Percentiles rank a stretch among this genome's conserved stretches.
phyloP scores from a whole-genome alignment of 2,797 vertebrate genomes.

The Sitta carolinensis region DNA sequence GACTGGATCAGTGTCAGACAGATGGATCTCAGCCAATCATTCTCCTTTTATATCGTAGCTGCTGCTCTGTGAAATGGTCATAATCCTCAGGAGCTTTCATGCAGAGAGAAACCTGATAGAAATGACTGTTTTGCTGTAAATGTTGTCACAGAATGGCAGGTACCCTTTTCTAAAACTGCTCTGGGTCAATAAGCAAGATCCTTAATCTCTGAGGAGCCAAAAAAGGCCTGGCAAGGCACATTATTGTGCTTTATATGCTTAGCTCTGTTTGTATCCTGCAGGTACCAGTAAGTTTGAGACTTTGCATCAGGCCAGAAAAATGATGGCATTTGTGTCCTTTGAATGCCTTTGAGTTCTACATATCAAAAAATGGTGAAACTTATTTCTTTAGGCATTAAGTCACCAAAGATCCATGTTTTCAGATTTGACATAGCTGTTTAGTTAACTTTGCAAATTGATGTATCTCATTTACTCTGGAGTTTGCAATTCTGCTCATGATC shows the following conservation, averaged over 20 bases:
- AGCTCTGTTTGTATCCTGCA: neutral
- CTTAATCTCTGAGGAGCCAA: neutral
- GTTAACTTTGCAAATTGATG: neutral
- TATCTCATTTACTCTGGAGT: neutral
- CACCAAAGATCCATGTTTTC: neutral
- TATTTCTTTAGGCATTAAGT: neutral
- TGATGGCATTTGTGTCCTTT: neutral
- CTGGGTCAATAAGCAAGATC: neutral
- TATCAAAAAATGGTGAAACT: neutral
- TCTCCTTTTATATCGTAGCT: neutral
- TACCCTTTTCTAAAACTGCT: neutral
- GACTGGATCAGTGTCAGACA: neutral
- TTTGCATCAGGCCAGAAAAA: neutral
- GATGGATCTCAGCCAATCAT: neutral
- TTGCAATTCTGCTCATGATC: neutral
- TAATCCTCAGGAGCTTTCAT: neutral
- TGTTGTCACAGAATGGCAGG: neutral
- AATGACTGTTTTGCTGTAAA: neutral
- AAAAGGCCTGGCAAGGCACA: neutral
- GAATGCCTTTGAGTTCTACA: neutral
- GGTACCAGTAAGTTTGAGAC: neutral
- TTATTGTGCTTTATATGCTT: neutral
- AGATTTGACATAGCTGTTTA: neutral
- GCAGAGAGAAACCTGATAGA: neutral
- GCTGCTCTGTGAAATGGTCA: neutral